Percentiles rank a stretch among this genome's conserved stretches.
phyloP scores from a whole-genome alignment of 53 echinoderm and acorn worm species.

The Pentamera pediparva region DNA sequence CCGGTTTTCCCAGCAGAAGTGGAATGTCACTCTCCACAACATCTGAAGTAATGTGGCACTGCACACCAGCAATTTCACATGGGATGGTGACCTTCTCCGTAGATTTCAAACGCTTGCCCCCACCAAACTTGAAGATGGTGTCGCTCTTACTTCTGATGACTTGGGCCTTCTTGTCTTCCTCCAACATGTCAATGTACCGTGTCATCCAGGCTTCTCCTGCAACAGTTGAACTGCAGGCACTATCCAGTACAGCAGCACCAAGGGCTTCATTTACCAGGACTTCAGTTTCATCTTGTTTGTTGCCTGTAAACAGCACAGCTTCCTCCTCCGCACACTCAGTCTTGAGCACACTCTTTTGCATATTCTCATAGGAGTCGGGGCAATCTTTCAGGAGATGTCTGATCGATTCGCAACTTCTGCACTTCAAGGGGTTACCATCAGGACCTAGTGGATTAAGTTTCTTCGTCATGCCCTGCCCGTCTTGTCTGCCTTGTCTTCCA shows the following conservation, averaged over 20 bases:
- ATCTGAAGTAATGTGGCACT: constrained; percentile 13
- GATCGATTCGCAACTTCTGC: constrained; percentile 11
- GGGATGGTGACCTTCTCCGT: constrained; percentile 3
- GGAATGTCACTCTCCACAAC: constrained; percentile 1
- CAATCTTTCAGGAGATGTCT: constrained; percentile 15
- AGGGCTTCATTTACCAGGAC: background rate
- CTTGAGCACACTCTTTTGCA: constrained; percentile 1
- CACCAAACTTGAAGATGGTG: constrained; percentile 8
- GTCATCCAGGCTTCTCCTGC: background rate
- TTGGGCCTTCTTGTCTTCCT: background rate
- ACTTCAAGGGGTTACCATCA: background rate
- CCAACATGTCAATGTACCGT: background rate
- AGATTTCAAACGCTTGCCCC: background rate
- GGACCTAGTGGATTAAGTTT: background rate
- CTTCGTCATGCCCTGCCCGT: background rate
- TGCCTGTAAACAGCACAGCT: background rate
- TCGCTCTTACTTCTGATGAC: background rate
- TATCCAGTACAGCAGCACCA: background rate
- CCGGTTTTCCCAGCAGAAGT: constrained; percentile 3
- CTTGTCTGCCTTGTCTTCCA: background rate
- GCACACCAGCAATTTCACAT: constrained; percentile 9
- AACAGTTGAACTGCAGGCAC: background rate
- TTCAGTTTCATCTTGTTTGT: background rate
- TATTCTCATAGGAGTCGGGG: constrained; percentile 9
- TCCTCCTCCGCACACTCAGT: background rate